Evolutionary conservation across 2,113 vertebrate species (phyloP).

Genomic region (Crotophaga sulcirostris): DNA sequence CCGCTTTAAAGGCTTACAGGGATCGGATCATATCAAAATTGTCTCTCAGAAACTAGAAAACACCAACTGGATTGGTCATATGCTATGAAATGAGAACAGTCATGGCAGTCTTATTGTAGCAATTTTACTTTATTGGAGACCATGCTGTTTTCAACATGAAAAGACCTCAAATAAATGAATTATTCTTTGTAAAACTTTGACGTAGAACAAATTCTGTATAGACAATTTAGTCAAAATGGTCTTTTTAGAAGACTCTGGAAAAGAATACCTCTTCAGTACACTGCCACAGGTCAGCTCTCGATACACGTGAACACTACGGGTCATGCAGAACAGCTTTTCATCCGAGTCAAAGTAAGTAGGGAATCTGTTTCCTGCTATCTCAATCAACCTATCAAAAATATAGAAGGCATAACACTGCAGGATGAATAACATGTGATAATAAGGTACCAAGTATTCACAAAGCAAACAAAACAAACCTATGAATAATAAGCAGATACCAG

Average conservation of each 20-base stretch:
- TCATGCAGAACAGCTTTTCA: slow-evolving; percentile 80
- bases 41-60: not conserved
- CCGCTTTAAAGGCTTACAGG: not conserved
- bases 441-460: not conserved
- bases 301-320: slow-evolving; percentile 77
- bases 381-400: slow-evolving; percentile 71
- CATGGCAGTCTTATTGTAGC: not conserved
- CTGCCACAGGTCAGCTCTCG: slow-evolving; percentile 82
- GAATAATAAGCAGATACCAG: not conserved
- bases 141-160: not conserved
- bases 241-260: not conserved
- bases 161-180: not conserved
- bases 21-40: not conserved
- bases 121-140: not conserved
- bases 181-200: not conserved
- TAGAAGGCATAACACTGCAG: not conserved
- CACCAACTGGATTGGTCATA: not conserved
- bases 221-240: not conserved
- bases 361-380: slow-evolving; percentile 82
- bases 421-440: not conserved
- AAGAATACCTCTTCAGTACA: slow-evolving; percentile 79
- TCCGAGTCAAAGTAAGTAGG: slow-evolving; percentile 75
- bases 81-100: not conserved
- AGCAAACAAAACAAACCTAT: not conserved
- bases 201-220: not conserved